Conservation (phyloP, 1,140 invertebrate genomes). For the Periplaneta americana region DNA sequence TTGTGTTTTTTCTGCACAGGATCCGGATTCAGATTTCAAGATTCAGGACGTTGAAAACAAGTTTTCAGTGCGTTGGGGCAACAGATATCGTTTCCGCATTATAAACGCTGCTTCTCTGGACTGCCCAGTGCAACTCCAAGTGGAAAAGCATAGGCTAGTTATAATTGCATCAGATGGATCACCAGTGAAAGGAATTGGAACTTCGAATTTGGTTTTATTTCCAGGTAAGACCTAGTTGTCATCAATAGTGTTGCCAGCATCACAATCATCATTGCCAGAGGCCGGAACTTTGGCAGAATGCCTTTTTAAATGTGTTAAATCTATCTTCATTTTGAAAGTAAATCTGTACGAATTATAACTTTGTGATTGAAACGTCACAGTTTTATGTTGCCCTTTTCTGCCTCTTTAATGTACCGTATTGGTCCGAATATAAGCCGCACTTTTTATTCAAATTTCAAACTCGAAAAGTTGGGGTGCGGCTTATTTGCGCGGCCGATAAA, state of each 20-base stretch:
- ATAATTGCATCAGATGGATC: slow-evolving; percentile 38
- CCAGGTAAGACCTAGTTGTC: slow-evolving; percentile 32
- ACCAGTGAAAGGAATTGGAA: slow-evolving; percentile 28
- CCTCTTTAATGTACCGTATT: no score
- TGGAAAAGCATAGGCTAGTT: slow-evolving; percentile 37
- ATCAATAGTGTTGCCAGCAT: no score
- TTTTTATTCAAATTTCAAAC: no score
- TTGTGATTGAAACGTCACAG: no score
- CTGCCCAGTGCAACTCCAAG: slow-evolving; percentile 37
- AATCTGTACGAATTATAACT: no score
- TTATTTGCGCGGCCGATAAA: no score
- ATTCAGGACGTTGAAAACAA: neutral
- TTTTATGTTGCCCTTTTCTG: no score
- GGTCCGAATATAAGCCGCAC: no score
- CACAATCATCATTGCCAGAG: neutral
- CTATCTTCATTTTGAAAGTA: no score
- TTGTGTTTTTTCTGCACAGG: neutral
- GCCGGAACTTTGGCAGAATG: no score
- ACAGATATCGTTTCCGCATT: slow-evolving; percentile 35
- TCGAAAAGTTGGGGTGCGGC: no score
- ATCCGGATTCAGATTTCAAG: neutral
- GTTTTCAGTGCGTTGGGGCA: slow-evolving; percentile 28
- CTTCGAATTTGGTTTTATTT: slow-evolving; percentile 22
- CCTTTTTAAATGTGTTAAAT: no score
- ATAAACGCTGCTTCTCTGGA: slow-evolving; percentile 37